These are phyloP conservation scores for Mirounga angustirostris DNA, from an alignment of 2,113 vertebrate species.

Conservation along the genomic window DNA sequence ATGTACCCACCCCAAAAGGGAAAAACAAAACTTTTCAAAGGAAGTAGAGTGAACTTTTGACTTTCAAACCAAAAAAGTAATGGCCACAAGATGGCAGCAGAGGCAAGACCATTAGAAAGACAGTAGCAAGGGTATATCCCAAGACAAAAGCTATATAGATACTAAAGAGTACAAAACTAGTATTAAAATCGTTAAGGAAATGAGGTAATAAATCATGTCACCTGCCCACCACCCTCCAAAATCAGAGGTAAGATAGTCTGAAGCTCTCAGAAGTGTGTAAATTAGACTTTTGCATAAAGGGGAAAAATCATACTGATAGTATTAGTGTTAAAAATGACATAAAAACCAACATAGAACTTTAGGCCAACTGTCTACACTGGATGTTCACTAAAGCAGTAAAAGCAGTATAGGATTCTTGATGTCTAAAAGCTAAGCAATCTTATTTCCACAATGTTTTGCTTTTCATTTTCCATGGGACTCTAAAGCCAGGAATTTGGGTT, in stretches of 20 bases:
- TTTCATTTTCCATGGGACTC: neutral
- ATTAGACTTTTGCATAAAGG: slow-evolving; percentile 40
- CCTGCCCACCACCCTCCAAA: slow-evolving; percentile 41
- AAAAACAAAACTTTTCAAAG: slow-evolving; percentile 59
- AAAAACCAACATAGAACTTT: slow-evolving; percentile 50
- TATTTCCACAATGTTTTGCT: slow-evolving; percentile 38
- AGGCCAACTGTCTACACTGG: neutral
- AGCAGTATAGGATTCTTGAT: slow-evolving; percentile 15
- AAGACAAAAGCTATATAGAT: slow-evolving; percentile 1
- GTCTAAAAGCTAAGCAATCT: slow-evolving; percentile 47
- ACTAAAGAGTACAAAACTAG: slow-evolving; percentile 16
- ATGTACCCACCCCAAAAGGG: slow-evolving; percentile 44
- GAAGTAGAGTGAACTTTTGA: slow-evolving; percentile 24
- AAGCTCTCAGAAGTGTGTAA: slow-evolving; percentile 39
- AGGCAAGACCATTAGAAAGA: slow-evolving; percentile 55
- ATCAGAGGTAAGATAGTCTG: neutral
- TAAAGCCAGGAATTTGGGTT: slow-evolving; percentile 57
- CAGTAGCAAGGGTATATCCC: neutral
- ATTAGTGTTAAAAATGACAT: slow-evolving; percentile 50
- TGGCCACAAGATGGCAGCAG: slow-evolving; percentile 80
- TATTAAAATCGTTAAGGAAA: slow-evolving; percentile 32
- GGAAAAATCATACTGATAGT: slow-evolving; percentile 14
- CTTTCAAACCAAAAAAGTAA: slow-evolving; percentile 62
- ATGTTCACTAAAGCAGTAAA: slow-evolving; percentile 39
- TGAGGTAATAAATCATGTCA: neutral